Percentiles rank a stretch among this genome's conserved stretches.
phyloP scores from a whole-genome alignment of 2,888 invertebrate species.

The Cephus nigrinus region DNA sequence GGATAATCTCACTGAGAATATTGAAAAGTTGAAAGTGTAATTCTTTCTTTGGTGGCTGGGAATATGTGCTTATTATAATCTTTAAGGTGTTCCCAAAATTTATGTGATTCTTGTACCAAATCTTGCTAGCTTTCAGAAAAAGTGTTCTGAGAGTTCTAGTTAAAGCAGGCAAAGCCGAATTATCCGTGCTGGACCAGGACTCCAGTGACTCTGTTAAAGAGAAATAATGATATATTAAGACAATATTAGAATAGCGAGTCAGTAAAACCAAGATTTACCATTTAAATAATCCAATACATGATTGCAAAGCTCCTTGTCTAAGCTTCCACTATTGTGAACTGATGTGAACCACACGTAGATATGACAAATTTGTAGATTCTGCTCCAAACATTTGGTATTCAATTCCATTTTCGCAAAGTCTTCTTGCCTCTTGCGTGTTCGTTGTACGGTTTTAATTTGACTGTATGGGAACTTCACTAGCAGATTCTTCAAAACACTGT shows the following conservation, averaged over 20 bases:
- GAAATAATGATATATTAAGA: slow-evolving; percentile 3
- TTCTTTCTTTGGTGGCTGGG: slow-evolving; percentile 41
- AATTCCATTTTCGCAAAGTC: slow-evolving; percentile 66
- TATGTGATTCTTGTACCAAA: slow-evolving; percentile 50
- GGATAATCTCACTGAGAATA: slow-evolving; percentile 67
- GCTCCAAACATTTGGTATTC: slow-evolving; percentile 66
- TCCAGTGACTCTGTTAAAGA: slow-evolving; percentile 44
- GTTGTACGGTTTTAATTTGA: slow-evolving; percentile 58
- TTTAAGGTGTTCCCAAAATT: slow-evolving; percentile 44
- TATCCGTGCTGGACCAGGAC: slow-evolving; percentile 42
- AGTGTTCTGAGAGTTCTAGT: slow-evolving; percentile 47
- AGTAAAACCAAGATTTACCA: slow-evolving; percentile 55
- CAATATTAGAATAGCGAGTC: not conserved
- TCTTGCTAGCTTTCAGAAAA: slow-evolving; percentile 50
- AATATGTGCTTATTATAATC: slow-evolving; percentile 41
- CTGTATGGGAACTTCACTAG: slow-evolving; percentile 72
- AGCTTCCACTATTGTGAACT: slow-evolving; percentile 69
- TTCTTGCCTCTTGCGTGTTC: slow-evolving; percentile 58
- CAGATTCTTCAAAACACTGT: slow-evolving; percentile 70
- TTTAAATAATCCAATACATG: slow-evolving; percentile 69
- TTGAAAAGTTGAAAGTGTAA: slow-evolving; percentile 62
- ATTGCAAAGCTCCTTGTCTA: slow-evolving; percentile 56
- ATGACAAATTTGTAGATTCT: slow-evolving; percentile 70
- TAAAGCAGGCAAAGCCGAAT: slow-evolving; percentile 38
- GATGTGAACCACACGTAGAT: slow-evolving; percentile 57